Percentiles rank a stretch among this genome's conserved stretches.
Evolutionary conservation across 2,113 vertebrate species (phyloP).

Genomic region (Donacobius atricapilla): DNA sequence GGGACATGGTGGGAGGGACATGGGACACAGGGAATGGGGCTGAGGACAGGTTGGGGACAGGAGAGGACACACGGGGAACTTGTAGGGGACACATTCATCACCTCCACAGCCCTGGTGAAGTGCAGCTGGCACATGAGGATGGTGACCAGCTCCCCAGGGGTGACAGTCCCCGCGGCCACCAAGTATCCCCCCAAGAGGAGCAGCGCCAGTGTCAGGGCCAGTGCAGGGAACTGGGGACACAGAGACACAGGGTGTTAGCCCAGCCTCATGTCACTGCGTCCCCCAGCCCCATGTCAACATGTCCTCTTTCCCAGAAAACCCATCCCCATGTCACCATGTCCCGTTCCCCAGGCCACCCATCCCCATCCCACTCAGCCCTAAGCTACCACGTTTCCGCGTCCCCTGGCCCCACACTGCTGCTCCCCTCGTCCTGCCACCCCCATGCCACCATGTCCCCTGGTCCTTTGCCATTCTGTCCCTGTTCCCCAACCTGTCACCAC

Average conservation of each 20-base stretch:
- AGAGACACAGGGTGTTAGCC: background rate
- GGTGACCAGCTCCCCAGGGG: background rate
- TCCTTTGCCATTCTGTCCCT: no score
- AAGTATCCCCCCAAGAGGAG: background rate
- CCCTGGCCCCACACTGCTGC: background rate
- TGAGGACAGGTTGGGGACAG: background rate
- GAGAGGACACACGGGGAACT: background rate
- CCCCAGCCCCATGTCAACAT: background rate
- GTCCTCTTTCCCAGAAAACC: background rate
- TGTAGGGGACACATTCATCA: background rate
- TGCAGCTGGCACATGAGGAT: background rate
- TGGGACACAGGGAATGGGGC: background rate
- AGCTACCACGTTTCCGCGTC: background rate
- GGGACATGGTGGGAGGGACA: background rate
- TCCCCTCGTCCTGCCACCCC: background rate
- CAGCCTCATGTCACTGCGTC: background rate
- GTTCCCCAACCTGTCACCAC: background rate
- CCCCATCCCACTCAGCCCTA: background rate
- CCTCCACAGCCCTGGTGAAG: rapidly evolving
- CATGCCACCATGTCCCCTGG: no score
- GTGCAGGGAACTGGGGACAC: background rate
- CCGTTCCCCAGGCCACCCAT: background rate
- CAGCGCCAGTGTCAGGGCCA: background rate
- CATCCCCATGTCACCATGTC: no score
- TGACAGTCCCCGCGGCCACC: background rate